phyloP scores from a whole-genome alignment of 2,888 invertebrate species.

The Tenthredo mesomela region DNA sequence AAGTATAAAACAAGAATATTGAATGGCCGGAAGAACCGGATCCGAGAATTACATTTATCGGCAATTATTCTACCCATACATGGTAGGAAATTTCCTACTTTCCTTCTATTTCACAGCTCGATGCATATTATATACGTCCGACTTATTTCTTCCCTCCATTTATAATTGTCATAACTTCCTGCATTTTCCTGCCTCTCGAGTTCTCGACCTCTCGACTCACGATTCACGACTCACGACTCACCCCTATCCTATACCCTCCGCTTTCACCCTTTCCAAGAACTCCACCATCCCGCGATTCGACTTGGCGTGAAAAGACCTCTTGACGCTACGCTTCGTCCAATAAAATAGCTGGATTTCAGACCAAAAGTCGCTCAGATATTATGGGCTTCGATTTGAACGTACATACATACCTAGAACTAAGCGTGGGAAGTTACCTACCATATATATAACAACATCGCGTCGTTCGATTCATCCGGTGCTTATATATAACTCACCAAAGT shows the following conservation, averaged over 20 bases:
- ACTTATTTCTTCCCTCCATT: slow-evolving; percentile 52
- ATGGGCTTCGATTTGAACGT: background rate
- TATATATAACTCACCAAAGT: slow-evolving; percentile 41
- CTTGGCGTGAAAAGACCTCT: slow-evolving; percentile 51
- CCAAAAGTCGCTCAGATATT: background rate
- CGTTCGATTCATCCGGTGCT: slow-evolving; percentile 42
- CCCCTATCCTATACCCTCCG: background rate
- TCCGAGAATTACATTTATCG: slow-evolving; percentile 25
- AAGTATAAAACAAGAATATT: slow-evolving; percentile 29
- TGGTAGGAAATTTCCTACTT: background rate
- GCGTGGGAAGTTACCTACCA: background rate
- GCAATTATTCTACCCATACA: slow-evolving; percentile 16
- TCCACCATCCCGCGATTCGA: slow-evolving; percentile 27
- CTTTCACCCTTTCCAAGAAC: background rate
- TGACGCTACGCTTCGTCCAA: slow-evolving; percentile 29
- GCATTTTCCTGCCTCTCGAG: slow-evolving; percentile 60
- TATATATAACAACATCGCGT: background rate
- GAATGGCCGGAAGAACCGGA: slow-evolving; percentile 25
- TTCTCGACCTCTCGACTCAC: slow-evolving; percentile 43
- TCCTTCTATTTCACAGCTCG: slow-evolving; percentile 29
- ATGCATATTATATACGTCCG: slow-evolving; percentile 1
- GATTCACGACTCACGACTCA: background rate
- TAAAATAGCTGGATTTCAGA: slow-evolving; percentile 48
- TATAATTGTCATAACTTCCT: slow-evolving; percentile 71
- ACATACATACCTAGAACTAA: background rate